Base-by-base conservation (phyloP, 2,797 vertebrate species). In the Chromis chromis region DNA sequence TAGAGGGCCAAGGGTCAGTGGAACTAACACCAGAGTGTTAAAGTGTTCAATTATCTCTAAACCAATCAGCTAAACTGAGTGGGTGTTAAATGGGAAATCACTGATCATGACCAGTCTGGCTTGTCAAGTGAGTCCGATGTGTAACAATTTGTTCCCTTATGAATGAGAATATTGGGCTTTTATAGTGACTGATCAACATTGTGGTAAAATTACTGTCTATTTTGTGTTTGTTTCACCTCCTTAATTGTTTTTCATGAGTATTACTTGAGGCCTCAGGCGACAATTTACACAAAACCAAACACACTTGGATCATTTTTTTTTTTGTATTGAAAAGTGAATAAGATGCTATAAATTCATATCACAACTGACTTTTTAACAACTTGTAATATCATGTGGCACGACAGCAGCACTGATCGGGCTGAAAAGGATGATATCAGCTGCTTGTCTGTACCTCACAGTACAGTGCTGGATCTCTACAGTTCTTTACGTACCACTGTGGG, bases 1-100 rank as follows among this genome's bases (percentile, higher is more conserved):
- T 71, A n/a, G 54, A 73, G 61, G 68, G 52, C 57, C 40, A 39
- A 52, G 44, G 82, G 68, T 83, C 81, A 82, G 3, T n/a, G 50
- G 61, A 52, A 54, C 73, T 48, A 42, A 56, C 55, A 46, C 31
- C n/a, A 56, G 22, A 64, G 49, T 25, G 69, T 36, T 28, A 56
- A 25, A 61, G 53, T 31, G 69, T 74, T 75, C 71, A 69, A 7
- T 81, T 74, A 67, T 22, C 46, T 53, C 49, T 56, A 57, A 58
- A 62, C 55, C 64, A 60, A 60, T 76, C 66, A 48, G 44, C 53
- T 14, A 4, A 31, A 57, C 42, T 14, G 9, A n/a, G 25, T 33
- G 25, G 40, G 28, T 8, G 56, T 61, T 70, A 40, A 17, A 36
- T 16, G 6, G 17, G 28, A 16, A 16, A 64, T 33, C 31, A 28